Base-by-base conservation (phyloP, 2,797 vertebrate genomes). In the Anas bahamensis region DNA sequence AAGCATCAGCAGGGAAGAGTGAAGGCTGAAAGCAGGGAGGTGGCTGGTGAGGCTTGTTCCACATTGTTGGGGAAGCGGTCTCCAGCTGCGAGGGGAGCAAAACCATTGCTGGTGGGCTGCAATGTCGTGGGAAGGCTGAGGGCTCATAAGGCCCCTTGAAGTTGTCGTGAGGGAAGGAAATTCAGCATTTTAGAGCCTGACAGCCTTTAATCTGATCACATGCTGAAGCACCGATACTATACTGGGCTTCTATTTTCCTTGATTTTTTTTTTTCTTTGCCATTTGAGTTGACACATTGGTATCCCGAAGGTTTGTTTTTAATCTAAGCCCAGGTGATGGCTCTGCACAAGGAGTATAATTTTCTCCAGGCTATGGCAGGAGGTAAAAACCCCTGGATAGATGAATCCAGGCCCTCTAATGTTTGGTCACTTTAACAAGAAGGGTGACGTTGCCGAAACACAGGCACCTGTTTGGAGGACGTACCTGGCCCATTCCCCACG, bases 401-500 rank as follows among this genome's bases (percentile, higher is more conserved):
- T 53, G 31, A 80, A 89, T 79, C 13, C 11, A 37, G 24, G 35
- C n/a, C 81, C 44, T 88, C 6, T 63, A 83, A 39, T 83, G 19
- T 53, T 78, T 73, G 39, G 24, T 37, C 3, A 2, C 46, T 85
- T 70, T 53, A 80, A 44, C 2, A 16, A n/a, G 82, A 69, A 59
- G 0, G 0, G 76, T 87, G 70, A 80, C 9, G 2, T 41, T 65
- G 52, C 53, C 0, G 2, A 70, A 88, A 86, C 24, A n/a, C 0
- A 18, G 73, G 74, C 76, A 93, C 92, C 94, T 95, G 85, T 85
- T 73, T 44, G 39, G 77, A 79, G 57, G 63, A 53, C 0, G 0
- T 91, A 81, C 63, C 79, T 70, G 79, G 48, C 60, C 89, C 5
- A 1, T 52, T 89, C 80, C 26, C 28, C 0, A 0, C 0, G 0